Base-by-base conservation (phyloP, 2,797 vertebrate species). In the Danio jaintianensis region DNA sequence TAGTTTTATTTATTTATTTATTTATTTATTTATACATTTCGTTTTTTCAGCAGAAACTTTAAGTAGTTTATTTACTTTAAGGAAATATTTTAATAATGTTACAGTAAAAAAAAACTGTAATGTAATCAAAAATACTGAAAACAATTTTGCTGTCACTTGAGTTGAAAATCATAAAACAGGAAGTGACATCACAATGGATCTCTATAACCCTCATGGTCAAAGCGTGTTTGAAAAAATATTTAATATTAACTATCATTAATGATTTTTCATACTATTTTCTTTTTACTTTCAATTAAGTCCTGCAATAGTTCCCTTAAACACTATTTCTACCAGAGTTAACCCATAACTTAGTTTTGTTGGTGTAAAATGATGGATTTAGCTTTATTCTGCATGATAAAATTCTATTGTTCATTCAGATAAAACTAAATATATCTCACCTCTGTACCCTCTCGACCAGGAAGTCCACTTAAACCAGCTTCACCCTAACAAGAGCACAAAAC, bases 381-480 rank as follows among this genome's bases (percentile, higher is more conserved):
- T n/a, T n/a, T n/a, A n/a, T n/a, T 29, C 29, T 29, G 29, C 3
- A 29, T 29, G 29, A 29, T 1, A 1, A 29, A 29, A 29, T 3
- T 29, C 29, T 29, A 29, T 3, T 29, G 29, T 29, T 29, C 3
- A 29, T 29, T 29, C 29, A 29, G 29, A 29, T 29, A 29, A 29
- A 29, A 29, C 29, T 1, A 1, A 12, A 7, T 47, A 47, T 12
- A 0, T 83, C 86, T 91, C 93, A 97, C 96, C 95, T 96, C 94
- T 79, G 78, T 62, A 47, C 96, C 96, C 11, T 96, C 95, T 90
- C 71, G 91, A 59, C 96, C 96, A 12, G 95, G 92, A 85, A 94
- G 91, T 90, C 96, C 96, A 87, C 93, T 94, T 55, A 95, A 87
- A 83, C 96, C 96, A 80, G 91, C 78, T 62, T 97, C 96, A 45